Percentiles rank a stretch among this genome's conserved stretches.
Conservation (phyloP, 1,140 invertebrate species). For the Kradibia gibbosae region DNA sequence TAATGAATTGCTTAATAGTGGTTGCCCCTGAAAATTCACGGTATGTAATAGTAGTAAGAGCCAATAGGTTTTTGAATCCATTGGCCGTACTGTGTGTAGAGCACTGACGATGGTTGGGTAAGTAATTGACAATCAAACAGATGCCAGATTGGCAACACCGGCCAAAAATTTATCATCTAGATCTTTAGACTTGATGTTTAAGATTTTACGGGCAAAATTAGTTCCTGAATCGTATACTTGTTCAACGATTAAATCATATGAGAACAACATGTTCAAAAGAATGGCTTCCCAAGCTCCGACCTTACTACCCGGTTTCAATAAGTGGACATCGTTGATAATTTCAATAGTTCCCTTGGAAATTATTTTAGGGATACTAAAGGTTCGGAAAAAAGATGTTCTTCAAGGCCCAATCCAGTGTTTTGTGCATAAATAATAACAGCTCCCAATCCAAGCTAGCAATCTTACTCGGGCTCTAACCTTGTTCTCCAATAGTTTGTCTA, state of each 20-base stretch:
- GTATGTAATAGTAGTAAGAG: conserved; percentile 95
- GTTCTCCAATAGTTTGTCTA: conserved; percentile 95
- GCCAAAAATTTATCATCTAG: conserved; percentile 90
- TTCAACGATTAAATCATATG: conserved; percentile 95
- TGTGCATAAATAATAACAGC: conserved; percentile 98
- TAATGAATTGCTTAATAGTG: conserved; percentile 92
- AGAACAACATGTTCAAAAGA: conserved; percentile 99
- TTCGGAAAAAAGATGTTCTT: conserved; percentile 99
- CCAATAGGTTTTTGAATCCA: conserved; percentile 98
- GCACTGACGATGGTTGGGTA: conserved; percentile 97
- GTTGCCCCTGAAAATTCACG: conserved; percentile 95
- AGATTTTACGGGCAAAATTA: conserved; percentile 95
- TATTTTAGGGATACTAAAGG: conserved; percentile 98
- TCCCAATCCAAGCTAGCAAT: conserved; percentile 94
- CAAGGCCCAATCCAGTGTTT: conserved; percentile 98
- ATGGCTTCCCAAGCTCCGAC: conserved; percentile 99
- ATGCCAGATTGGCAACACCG: conserved; percentile 94
- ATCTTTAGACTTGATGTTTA: conserved; percentile 99
- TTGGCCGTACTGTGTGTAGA: conserved; percentile 97
- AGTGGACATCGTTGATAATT: conserved; percentile 99
- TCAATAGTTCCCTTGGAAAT: conserved; percentile 99
- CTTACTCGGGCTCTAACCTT: conserved; percentile 97
- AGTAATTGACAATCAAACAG: conserved; percentile 93
- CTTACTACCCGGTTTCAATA: conserved; percentile 96
- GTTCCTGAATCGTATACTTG: conserved; percentile 99